A percentile compares a stretch with the other conserved stretches of the same genome.
These are phyloP conservation scores for Karalla daura DNA, from an alignment of 2,797 vertebrate species.

Conservation along the genomic window DNA sequence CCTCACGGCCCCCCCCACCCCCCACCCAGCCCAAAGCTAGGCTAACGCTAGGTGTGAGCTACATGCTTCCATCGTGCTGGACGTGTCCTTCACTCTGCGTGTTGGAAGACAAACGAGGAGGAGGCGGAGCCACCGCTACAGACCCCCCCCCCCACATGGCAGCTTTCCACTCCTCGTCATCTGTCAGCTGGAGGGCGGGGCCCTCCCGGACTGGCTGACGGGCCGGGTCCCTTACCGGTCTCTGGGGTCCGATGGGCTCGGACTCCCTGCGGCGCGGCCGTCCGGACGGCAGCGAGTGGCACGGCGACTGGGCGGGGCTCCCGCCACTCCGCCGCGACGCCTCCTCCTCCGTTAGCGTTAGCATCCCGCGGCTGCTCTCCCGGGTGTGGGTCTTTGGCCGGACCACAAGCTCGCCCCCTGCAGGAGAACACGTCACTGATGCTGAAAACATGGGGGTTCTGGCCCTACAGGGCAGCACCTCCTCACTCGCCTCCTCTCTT, in stretches of 20 bases:
- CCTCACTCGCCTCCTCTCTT: too few relatives aligned
- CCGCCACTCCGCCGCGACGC: conserved; percentile 75
- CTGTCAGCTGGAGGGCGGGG: conserved; percentile 39
- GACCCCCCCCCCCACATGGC: too few relatives aligned
- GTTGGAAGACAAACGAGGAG: conserved; percentile 36
- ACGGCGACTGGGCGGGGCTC: conserved; percentile 90
- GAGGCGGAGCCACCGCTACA: too few relatives aligned
- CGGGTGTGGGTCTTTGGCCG: conserved; percentile 87
- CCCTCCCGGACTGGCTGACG: conserved; percentile 52
- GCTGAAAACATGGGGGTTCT: too few relatives aligned
- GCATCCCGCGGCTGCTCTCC: conserved; percentile 87
- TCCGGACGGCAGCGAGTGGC: conserved; percentile 90
- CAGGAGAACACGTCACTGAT: not conserved
- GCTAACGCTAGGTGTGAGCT: not conserved
- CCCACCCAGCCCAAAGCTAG: too few relatives aligned
- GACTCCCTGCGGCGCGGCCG: conserved; percentile 92
- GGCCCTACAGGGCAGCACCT: too few relatives aligned
- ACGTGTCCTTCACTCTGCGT: conserved; percentile 47
- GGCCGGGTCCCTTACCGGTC: conserved; percentile 91
- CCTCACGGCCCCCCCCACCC: too few relatives aligned
- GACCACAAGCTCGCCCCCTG: conserved; percentile 81
- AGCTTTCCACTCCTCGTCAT: conserved; percentile 18
- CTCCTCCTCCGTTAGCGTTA: conserved; percentile 91
- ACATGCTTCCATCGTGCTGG: conserved; percentile 21
- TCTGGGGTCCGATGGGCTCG: conserved; percentile 92